phyloP scores from a whole-genome alignment of 2,113 vertebrate genomes.

The Colaptes auratus region DNA sequence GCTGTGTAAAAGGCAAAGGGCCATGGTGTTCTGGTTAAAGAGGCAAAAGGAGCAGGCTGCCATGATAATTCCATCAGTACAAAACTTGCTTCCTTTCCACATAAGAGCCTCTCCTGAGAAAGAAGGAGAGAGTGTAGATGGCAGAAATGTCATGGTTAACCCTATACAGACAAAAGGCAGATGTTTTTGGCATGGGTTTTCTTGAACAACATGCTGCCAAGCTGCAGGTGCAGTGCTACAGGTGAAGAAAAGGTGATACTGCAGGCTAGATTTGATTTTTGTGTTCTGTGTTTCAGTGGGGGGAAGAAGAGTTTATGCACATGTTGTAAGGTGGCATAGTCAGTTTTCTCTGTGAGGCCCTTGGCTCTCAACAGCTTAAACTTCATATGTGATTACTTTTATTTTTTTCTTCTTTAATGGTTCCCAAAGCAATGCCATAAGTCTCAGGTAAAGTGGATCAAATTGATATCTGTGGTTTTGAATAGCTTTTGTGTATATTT shows the following conservation, averaged over 20 bases:
- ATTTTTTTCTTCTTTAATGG: slow-evolving; percentile 26
- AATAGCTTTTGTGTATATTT: slow-evolving; percentile 1
- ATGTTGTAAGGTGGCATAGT: not conserved
- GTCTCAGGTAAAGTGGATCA: slow-evolving; percentile 52
- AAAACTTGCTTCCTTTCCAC: not conserved
- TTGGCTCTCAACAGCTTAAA: not conserved
- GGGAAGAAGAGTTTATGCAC: rapidly evolving
- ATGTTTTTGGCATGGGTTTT: not conserved
- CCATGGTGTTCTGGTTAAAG: not conserved
- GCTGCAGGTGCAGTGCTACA: not conserved
- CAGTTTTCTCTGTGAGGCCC: not conserved
- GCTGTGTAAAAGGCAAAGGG: not conserved
- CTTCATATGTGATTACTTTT: not conserved
- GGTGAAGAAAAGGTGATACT: not conserved
- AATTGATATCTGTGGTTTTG: slow-evolving; percentile 1
- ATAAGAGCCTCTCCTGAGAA: not conserved
- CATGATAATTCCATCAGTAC: not conserved
- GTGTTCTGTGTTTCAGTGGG: not conserved
- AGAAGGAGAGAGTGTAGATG: not conserved
- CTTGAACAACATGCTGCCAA: not conserved
- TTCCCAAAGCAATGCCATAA: slow-evolving; percentile 60
- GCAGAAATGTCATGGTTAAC: not conserved
- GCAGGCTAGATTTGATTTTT: not conserved
- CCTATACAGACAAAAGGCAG: not conserved
- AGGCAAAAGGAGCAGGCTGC: not conserved